Base-by-base conservation (phyloP, 2,888 invertebrate genomes). In the Lasiommata megera region DNA sequence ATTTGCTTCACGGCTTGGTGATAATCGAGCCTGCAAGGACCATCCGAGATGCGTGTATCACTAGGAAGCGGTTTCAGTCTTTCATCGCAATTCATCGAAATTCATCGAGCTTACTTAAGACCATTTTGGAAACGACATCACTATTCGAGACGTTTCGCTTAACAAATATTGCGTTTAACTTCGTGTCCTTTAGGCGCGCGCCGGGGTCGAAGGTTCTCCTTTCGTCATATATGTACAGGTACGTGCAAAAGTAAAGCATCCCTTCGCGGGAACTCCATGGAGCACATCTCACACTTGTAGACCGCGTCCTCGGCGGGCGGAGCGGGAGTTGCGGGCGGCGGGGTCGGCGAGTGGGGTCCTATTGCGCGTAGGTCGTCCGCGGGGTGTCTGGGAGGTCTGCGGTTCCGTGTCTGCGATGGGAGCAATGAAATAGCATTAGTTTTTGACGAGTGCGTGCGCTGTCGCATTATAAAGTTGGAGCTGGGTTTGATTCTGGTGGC, bases 211-310 rank as follows among this genome's bases (percentile, higher is more conserved):
- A 37, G 50, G 51, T 37, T 36, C 23, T 51, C 41, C 18, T 44
- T 63, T 48, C 71, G 84, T 94, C 94, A 94, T 84, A 96, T 96
- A 80, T 96, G 96, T 76, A 96, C 93, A 56, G 95, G 95, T 71
- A 96, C 96, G 82, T 96, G 96, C 0, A 88, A 76, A 55, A 95
- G 91, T 62, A 96, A 83, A 65, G 95, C 95, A 51, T 94, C 94
- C 51, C 95, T 93, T 63, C 94, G 94, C 8, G 93, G 88, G 80
- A 96, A 96, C 67, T 94, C 93, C 47, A 94, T 93, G 54, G 94
- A 93, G 79, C 96, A 96, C 95, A 96, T 96, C 80, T 96, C 96
- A 76, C 96, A 96, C 67, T 94, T 94, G 82, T 93, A 95, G 41
- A 94, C 93, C 56, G 85, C 93, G 57, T 92, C 90, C 12, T 54